Conservation (phyloP, 1,140 invertebrate species). For the Diabrotica virgifera region DNA sequence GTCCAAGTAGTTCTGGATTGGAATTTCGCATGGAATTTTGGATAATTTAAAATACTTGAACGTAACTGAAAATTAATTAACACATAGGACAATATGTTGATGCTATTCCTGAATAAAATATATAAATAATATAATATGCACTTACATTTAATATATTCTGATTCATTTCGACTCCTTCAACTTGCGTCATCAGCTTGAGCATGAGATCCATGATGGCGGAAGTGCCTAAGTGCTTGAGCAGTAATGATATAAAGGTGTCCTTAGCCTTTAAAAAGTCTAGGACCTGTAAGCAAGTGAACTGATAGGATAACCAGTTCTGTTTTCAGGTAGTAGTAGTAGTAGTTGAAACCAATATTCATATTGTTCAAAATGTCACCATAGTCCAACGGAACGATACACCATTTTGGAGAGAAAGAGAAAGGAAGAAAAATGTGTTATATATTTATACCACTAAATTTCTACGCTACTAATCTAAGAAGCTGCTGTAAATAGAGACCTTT, state of each 20-base stretch:
- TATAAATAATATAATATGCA: slow-evolving; percentile 19
- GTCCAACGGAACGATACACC: too few relatives aligned
- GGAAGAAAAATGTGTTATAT: slow-evolving; percentile 12
- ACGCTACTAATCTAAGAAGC: too few relatives aligned
- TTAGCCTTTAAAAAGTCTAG: slow-evolving; percentile 86
- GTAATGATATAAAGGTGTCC: slow-evolving; percentile 79
- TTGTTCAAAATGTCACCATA: too few relatives aligned
- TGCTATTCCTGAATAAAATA: too few relatives aligned
- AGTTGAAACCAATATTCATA: too few relatives aligned
- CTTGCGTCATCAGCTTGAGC: slow-evolving; percentile 81
- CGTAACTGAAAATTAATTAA: too few relatives aligned
- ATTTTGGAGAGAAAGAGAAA: background rate
- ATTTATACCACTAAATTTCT: too few relatives aligned
- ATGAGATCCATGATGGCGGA: slow-evolving; percentile 95
- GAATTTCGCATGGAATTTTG: too few relatives aligned
- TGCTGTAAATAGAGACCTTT: too few relatives aligned
- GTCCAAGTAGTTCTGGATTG: too few relatives aligned
- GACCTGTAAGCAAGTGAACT: slow-evolving; percentile 85
- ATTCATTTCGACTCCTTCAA: slow-evolving; percentile 75
- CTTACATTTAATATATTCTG: slow-evolving; percentile 80
- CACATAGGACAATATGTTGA: too few relatives aligned
- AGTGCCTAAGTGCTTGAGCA: slow-evolving; percentile 87
- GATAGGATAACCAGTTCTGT: slow-evolving; percentile 88
- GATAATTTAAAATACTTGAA: too few relatives aligned
- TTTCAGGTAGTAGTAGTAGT: background rate